These are phyloP conservation scores for Coranthus polyacanthus DNA, from an alignment of 2,797 vertebrate species.

Conservation along the genomic window DNA sequence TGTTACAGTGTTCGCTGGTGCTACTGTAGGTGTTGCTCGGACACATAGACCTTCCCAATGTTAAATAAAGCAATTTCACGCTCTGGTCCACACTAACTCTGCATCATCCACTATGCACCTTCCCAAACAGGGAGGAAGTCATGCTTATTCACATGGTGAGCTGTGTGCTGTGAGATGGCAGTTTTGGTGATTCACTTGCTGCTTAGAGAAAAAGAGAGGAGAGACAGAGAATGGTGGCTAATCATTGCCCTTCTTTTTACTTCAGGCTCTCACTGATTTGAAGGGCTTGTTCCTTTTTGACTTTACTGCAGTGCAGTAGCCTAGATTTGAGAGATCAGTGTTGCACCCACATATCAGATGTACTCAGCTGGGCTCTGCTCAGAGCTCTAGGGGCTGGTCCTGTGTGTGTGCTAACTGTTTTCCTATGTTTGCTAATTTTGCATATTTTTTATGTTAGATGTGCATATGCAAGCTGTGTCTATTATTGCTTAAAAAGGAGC, in stretches of 20 bases:
- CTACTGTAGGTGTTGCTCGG: slow-evolving; percentile 19
- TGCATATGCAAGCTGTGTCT: slow-evolving; percentile 21
- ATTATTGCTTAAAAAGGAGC: slow-evolving; percentile 29
- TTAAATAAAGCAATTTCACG: slow-evolving; percentile 78
- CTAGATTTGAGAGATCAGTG: slow-evolving; percentile 66
- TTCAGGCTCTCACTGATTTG: slow-evolving; percentile 57
- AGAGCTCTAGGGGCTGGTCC: slow-evolving; percentile 58
- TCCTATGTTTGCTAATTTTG: slow-evolving; percentile 6
- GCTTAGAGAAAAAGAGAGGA: slow-evolving; percentile 41
- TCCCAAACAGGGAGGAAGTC: slow-evolving; percentile 58
- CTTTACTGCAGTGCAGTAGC: slow-evolving; percentile 76
- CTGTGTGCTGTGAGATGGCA: slow-evolving; percentile 29
- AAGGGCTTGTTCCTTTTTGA: slow-evolving; percentile 58
- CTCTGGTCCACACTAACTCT: slow-evolving; percentile 53
- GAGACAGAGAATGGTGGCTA: slow-evolving; percentile 52
- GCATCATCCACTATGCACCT: slow-evolving; percentile 54
- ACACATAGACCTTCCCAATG: slow-evolving; percentile 45
- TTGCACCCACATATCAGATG: slow-evolving; percentile 69
- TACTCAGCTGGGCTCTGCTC: slow-evolving; percentile 56
- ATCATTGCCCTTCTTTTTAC: slow-evolving; percentile 60
- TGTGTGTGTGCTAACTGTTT: slow-evolving; percentile 23
- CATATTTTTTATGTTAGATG: slow-evolving; percentile 32
- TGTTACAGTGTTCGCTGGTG: slow-evolving; percentile 3
- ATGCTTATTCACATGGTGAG: slow-evolving; percentile 59
- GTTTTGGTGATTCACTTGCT: slow-evolving; percentile 55